phyloP scores from a whole-genome alignment of 2,888 invertebrate species.

The Neoitamus cyanurus region DNA sequence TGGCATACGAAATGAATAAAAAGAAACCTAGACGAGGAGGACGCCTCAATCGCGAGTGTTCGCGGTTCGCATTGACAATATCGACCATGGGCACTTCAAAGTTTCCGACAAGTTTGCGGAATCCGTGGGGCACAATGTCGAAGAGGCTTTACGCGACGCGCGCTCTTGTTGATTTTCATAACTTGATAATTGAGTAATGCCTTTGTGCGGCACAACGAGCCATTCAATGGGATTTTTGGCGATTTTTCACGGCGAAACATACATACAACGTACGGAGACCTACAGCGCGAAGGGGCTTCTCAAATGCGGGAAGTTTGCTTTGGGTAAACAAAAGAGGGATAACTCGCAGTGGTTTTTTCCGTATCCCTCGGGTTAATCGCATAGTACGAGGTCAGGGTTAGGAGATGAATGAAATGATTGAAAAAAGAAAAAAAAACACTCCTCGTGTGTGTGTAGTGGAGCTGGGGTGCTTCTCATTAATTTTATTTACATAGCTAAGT shows the following conservation, averaged over 20 bases:
- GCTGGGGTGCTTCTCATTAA: neutral
- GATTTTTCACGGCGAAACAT: neutral
- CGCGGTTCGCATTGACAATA: neutral
- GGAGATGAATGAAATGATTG: neutral
- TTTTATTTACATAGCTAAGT: neutral
- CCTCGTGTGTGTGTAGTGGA: neutral
- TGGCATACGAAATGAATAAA: neutral
- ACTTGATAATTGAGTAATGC: slow-evolving; percentile 21
- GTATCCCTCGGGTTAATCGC: neutral
- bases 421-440: neutral
- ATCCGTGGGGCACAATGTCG: neutral
- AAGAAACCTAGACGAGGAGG: neutral
- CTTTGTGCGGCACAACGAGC: neutral
- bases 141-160: neutral
- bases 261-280: neutral
- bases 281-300: neutral
- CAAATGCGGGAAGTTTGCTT: neutral
- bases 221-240: neutral
- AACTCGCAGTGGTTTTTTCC: neutral
- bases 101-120: slow-evolving; percentile 10
- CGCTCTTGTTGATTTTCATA: slow-evolving; percentile 6
- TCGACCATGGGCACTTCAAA: neutral
- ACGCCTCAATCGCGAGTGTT: neutral
- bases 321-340: neutral
- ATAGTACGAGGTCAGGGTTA: slow-evolving; percentile 1